These are phyloP conservation scores for Sebastes steindachneri DNA, from an alignment of 2,797 vertebrate genomes.

Conservation along the genomic window DNA sequence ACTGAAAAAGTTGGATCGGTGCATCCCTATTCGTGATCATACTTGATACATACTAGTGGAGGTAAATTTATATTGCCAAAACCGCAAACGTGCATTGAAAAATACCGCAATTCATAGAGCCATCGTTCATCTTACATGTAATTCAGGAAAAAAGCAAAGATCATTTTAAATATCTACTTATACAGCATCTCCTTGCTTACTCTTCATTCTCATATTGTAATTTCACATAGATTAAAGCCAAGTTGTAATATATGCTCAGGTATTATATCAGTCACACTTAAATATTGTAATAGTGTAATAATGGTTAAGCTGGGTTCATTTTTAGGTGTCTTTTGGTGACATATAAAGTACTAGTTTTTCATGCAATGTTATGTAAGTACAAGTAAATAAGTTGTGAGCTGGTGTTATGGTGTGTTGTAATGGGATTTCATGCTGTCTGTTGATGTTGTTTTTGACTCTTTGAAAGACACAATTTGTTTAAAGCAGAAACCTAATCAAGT, in stretches of 20 bases:
- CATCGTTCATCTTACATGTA: background rate
- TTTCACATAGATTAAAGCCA: background rate
- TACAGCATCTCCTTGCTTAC: background rate
- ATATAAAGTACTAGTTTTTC: background rate
- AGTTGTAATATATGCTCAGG: background rate
- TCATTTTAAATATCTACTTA: background rate
- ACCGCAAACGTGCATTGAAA: background rate
- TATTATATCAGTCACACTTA: background rate
- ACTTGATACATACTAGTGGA: background rate
- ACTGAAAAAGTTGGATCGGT: too few species aligned
- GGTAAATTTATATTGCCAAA: background rate
- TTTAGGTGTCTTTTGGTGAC: background rate
- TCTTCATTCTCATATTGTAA: background rate
- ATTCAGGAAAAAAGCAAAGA: background rate
- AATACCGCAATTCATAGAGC: background rate
- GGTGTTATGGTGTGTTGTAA: background rate
- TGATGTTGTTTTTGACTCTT: background rate
- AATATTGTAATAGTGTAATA: background rate
- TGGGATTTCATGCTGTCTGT: background rate
- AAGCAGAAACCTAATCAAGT: constrained; percentile 17
- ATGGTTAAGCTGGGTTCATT: background rate
- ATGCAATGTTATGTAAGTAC: background rate
- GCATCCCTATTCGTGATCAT: background rate
- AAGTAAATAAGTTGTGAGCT: background rate
- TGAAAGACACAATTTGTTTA: background rate